A percentile compares a stretch with the other conserved stretches of the same genome.
These are phyloP conservation scores for Nemotelus nigrinus DNA, from an alignment of 2,888 invertebrate genomes.

Conservation along the genomic window DNA sequence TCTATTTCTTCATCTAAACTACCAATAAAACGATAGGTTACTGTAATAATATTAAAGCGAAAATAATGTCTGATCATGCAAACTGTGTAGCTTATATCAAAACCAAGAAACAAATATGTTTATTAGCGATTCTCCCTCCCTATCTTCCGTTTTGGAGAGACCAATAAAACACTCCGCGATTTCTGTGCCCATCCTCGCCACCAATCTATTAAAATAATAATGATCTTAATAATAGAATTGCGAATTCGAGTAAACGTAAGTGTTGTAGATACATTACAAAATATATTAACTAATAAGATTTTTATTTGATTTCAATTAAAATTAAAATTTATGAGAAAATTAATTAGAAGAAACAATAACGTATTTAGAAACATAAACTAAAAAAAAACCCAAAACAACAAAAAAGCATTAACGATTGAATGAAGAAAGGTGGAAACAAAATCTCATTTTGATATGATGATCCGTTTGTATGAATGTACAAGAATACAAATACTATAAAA, in stretches of 20 bases:
- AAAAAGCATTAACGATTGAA: too few relatives aligned
- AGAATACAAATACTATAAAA: not conserved
- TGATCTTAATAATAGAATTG: slow-evolving; percentile 3
- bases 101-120: too few relatives aligned
- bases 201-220: not conserved
- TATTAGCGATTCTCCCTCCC: not conserved
- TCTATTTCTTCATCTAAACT: too few relatives aligned
- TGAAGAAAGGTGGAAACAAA: not conserved
- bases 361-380: not conserved
- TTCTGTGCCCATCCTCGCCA: not conserved
- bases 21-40: too few relatives aligned
- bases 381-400: too few relatives aligned
- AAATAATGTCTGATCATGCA: too few relatives aligned
- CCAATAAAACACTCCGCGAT: not conserved
- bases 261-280: slow-evolving; percentile 31
- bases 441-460: not conserved
- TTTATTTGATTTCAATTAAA: slow-evolving; percentile 13
- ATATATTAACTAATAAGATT: slow-evolving; percentile 16
- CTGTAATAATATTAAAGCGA: too few relatives aligned
- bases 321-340: not conserved
- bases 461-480: not conserved
- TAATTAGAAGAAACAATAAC: not conserved
- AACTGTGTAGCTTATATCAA: too few relatives aligned
- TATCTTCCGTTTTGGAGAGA: not conserved
- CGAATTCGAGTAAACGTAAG: slow-evolving; percentile 19